Conservation (phyloP, 1,140 invertebrate species). For the Neodiprion lecontei region DNA sequence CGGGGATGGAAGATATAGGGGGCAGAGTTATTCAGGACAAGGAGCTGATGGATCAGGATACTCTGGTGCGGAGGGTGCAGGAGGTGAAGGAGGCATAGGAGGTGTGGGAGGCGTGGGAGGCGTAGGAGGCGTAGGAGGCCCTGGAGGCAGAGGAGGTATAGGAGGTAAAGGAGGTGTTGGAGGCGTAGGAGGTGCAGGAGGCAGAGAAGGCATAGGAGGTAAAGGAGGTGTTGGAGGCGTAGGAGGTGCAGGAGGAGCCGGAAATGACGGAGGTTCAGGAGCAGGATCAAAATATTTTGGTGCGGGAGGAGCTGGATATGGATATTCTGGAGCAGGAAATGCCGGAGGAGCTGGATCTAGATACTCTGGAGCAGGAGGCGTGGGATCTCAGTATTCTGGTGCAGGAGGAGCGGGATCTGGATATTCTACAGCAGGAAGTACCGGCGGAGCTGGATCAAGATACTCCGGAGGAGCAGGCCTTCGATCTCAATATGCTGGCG, state of each 20-base stretch:
- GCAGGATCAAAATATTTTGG: slow-evolving; percentile 12
- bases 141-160: slow-evolving; percentile 1
- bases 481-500: not conserved
- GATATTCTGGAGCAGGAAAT: not conserved
- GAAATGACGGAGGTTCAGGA: slow-evolving; percentile 4
- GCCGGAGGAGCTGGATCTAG: not conserved
- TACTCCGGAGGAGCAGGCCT: not conserved
- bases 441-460: not conserved
- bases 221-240: slow-evolving; percentile 13
- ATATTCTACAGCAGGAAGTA: not conserved
- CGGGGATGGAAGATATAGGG: not conserved
- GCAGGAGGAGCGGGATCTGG: too few species aligned
- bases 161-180: slow-evolving; percentile 14
- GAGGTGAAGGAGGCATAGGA: not conserved
- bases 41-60: slow-evolving; percentile 10
- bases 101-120: not conserved
- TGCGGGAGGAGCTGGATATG: not conserved
- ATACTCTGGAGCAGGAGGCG: slow-evolving; percentile 4
- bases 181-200: not conserved
- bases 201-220: slow-evolving; percentile 11
- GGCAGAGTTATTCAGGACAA: slow-evolving; percentile 9
- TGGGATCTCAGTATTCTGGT: too few species aligned
- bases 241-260: not conserved
- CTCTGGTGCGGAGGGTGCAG: not conserved
- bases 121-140: not conserved